These are phyloP conservation scores for Linepithema humile DNA, from an alignment of 1,140 invertebrate species.

Conservation along the genomic window DNA sequence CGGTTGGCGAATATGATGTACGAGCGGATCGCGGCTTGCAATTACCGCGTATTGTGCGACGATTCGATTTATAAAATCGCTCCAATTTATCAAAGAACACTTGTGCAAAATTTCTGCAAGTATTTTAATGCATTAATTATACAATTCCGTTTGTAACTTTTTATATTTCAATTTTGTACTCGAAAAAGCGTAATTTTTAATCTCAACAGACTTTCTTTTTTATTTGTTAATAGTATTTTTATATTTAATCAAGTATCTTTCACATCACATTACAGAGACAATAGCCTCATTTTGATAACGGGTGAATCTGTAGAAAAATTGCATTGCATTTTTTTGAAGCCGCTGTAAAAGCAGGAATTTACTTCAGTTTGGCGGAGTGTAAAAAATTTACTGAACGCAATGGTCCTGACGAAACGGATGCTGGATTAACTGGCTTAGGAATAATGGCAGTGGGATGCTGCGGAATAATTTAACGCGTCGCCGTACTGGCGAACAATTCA, in stretches of 20 bases:
- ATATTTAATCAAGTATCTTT: background rate
- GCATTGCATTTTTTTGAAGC: background rate
- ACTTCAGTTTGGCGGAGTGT: background rate
- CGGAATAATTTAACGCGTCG: constrained; percentile 51
- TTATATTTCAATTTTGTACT: background rate
- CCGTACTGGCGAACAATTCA: constrained; percentile 31
- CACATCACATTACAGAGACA: background rate
- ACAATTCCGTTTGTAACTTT: background rate
- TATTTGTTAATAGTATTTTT: background rate
- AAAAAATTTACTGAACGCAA: constrained; percentile 20
- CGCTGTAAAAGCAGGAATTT: background rate
- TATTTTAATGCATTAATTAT: background rate
- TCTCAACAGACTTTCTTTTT: background rate
- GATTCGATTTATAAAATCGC: constrained; percentile 3
- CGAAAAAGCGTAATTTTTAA: background rate
- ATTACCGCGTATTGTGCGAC: background rate
- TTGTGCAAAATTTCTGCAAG: background rate
- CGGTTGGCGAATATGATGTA: background rate
- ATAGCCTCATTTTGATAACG: background rate
- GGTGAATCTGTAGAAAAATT: background rate
- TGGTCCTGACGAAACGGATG: constrained; percentile 33
- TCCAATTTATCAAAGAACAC: background rate
- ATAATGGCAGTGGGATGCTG: constrained; percentile 16
- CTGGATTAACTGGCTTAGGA: constrained; percentile 43
- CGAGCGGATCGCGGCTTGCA: background rate